Base-by-base conservation (phyloP, 2,888 invertebrate genomes). In the Taenaris catops region DNA sequence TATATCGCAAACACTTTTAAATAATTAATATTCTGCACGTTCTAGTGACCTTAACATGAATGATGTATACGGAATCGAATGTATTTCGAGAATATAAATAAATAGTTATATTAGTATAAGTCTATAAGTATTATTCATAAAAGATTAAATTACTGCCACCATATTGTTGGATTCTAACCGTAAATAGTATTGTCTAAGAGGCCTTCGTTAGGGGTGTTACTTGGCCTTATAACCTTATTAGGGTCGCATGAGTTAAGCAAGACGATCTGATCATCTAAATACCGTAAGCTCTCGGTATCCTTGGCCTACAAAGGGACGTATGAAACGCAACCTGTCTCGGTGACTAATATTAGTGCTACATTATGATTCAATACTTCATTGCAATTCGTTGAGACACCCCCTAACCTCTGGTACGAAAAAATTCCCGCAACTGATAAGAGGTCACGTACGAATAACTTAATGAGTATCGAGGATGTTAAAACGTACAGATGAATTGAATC, bases 361-460 rank as follows among this genome's bases (percentile, higher is more conserved):
- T 8, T 21, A 8, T 47, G 45, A 47, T 18, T 39, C 42, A 46
- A 38, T 35, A 35, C 25, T 45, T 25, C 40, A 20, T 4, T 21
- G 27, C 23, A 38, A 21, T 38, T 31, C 18, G 23, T 37, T 43
- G 44, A 44, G 23, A 31, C 18, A 46, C 36, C 23, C 31, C 28
- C 34, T 17, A 20, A 25, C 17, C 8, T 19, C 25, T 45, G 47
- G 38, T 36, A 49, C 39, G 38, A 47, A 46, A 38, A 46, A 26
- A n/a, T 38, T 41, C 41, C 24, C 31, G 16, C 6, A 16, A 19
- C 20, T 75, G 76, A 79, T 79, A 79, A 78, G 70, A 69, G 75
- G 74, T 72, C 71, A 68, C 50, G 49, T 54, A 44, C 46, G 43
- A 44, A 37, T 44, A 42, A 45, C 44, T 46, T 51, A 45, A 46